Base-by-base conservation (phyloP, 2,113 vertebrate species). In the Labrus mixtus region DNA sequence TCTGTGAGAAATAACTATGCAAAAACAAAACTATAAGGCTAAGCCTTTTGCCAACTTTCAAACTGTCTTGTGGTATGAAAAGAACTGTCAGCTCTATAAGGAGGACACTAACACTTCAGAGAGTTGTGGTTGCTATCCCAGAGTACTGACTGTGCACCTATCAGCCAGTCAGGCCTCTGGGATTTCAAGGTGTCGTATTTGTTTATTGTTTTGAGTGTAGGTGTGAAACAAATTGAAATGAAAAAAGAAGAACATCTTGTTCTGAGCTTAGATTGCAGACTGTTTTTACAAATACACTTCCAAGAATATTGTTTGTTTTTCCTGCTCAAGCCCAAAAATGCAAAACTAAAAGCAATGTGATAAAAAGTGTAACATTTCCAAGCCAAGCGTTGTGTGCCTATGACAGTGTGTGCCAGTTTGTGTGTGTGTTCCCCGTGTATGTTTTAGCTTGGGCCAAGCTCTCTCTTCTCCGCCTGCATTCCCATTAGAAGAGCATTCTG, bases 401-500 rank as follows among this genome's bases (percentile, higher is more conserved):
- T 25, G 25, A 1, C 2, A 3, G 25, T 25, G 25, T 25, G 25
- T 25, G 25, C 3, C 2, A 2, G 25, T 25, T 1, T 25, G 25
- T 25, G 25, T 25, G 25, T 25, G 25, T 25, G 25, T 25, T n/a
- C n/a, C n/a, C n/a, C n/a, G 50, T 61, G 65, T 58, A 41, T 73
- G 50, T 76, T 22, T 72, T 41, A 76, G 64, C 65, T 79, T 45
- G 64, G 76, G 50, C 65, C 77, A 17, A 55, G 46, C 75, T 79
- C 69, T 79, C 79, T 51, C 33, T n/a, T 48, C 83, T 85, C 79
- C 55, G 63, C 76, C 76, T 80, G 68, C 76, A 78, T 84, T 84
- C 80, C 86, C 78, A 88, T 90, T 89, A 87, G 83, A 85, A 43
- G 54, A 71, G 48, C 11, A 39, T 76, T 82, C 76, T 86, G 81